These are phyloP conservation scores for Lagodon rhomboides DNA, from an alignment of 2,797 vertebrate genomes.

Conservation along the genomic window DNA sequence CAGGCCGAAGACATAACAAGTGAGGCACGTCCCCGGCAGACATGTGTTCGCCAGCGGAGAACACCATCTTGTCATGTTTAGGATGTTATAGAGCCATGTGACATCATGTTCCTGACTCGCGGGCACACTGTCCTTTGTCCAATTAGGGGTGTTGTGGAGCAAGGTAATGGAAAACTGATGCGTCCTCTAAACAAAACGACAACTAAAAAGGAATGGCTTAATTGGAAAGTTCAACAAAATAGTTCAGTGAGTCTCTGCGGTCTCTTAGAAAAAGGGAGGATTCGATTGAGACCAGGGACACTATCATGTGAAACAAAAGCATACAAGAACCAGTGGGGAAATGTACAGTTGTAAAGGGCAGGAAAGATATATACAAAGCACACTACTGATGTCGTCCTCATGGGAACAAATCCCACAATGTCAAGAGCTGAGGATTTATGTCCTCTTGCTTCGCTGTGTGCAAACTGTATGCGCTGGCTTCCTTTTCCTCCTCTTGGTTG, in stretches of 20 bases:
- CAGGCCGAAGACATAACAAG: slow-evolving; percentile 50
- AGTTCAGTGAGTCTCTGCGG: slow-evolving; percentile 65
- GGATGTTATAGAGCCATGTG: slow-evolving; percentile 58
- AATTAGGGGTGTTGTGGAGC: slow-evolving; percentile 77
- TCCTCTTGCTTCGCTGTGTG: slow-evolving; percentile 62
- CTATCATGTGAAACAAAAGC: slow-evolving; percentile 45
- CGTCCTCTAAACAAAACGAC: slow-evolving; percentile 51
- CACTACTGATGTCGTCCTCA: slow-evolving; percentile 40
- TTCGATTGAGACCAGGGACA: slow-evolving; percentile 41
- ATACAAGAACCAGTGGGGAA: slow-evolving; percentile 19
- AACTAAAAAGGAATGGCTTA: slow-evolving; percentile 58
- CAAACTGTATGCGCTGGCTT: slow-evolving; percentile 53
- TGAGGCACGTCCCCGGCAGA: slow-evolving; percentile 15
- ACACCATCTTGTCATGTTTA: slow-evolving; percentile 68
- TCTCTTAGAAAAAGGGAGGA: slow-evolving; percentile 60
- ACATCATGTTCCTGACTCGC: slow-evolving; percentile 79
- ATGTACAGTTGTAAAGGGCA: neutral
- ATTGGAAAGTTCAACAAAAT: slow-evolving; percentile 76
- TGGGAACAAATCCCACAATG: slow-evolving; percentile 51
- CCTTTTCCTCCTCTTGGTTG: slow-evolving; percentile 31
- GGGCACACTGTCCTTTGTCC: slow-evolving; percentile 76
- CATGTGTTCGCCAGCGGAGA: slow-evolving; percentile 62
- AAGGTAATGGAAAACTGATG: slow-evolving; percentile 79
- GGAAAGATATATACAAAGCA: neutral
- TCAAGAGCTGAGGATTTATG: slow-evolving; percentile 39